These are phyloP conservation scores for Agrilus cyanescens DNA, from an alignment of 2,888 invertebrate genomes.

Conservation along the genomic window DNA sequence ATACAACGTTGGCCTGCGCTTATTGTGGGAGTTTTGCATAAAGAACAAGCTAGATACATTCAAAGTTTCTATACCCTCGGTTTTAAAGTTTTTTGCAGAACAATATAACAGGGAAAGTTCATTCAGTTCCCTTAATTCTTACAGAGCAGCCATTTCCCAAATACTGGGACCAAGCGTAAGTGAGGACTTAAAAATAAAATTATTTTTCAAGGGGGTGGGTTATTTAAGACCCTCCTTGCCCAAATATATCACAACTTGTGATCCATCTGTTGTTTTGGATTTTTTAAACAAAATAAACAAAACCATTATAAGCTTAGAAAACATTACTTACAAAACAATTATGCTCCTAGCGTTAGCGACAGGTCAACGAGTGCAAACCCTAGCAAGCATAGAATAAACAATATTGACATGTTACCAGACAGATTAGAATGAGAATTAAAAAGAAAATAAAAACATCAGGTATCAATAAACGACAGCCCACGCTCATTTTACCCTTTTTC, in stretches of 20 bases:
- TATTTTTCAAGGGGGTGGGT: constrained; percentile 1
- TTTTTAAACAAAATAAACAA: background rate
- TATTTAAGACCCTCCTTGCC: background rate
- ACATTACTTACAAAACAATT: constrained; percentile 1
- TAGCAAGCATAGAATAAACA: constrained; percentile 1
- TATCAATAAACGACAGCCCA: background rate
- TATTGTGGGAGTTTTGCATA: constrained; percentile 3
- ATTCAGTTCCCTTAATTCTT: background rate
- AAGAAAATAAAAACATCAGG: constrained; percentile 4
- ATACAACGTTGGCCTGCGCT: constrained; percentile 2
- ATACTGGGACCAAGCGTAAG: background rate
- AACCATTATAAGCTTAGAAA: background rate
- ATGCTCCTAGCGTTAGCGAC: constrained; percentile 4
- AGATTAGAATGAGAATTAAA: constrained; percentile 1
- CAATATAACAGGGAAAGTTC: no score
- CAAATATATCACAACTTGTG: constrained; percentile 4
- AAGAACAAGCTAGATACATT: background rate
- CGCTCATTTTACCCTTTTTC: constrained; percentile 1
- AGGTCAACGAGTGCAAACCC: constrained; percentile 3
- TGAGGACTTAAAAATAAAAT: background rate
- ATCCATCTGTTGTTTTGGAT: background rate
- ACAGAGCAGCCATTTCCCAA: background rate
- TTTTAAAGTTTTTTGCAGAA: no score
- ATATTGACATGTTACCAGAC: background rate
- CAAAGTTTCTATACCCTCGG: no score